These are phyloP conservation scores for Dipodomys ordii DNA, from an alignment of 2,113 vertebrate species.

Conservation along the genomic window DNA sequence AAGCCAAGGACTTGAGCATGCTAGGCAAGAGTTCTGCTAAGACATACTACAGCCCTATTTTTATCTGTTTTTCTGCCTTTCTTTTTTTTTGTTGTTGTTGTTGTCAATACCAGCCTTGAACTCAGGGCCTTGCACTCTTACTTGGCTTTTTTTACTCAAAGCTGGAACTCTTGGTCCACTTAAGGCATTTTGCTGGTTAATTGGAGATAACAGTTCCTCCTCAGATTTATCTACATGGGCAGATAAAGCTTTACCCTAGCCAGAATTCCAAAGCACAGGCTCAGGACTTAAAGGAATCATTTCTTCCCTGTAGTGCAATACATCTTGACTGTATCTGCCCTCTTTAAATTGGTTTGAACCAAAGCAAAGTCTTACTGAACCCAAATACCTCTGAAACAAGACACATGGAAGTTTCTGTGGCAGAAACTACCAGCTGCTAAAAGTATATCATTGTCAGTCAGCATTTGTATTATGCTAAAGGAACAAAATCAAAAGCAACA, in stretches of 20 bases:
- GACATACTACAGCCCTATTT: too few relatives aligned
- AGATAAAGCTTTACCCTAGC: background rate
- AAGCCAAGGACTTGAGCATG: background rate
- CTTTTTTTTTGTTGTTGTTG: too few relatives aligned
- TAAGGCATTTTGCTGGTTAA: too few relatives aligned
- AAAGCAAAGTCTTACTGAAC: background rate
- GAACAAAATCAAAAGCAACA: background rate
- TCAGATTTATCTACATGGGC: too few relatives aligned
- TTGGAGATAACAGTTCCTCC: too few relatives aligned
- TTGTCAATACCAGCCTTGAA: too few relatives aligned
- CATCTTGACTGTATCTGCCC: background rate
- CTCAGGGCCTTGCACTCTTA: too few relatives aligned
- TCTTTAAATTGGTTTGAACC: background rate
- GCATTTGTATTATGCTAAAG: background rate
- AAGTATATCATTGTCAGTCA: too few relatives aligned
- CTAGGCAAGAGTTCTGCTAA: too few relatives aligned
- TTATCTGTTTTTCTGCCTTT: too few relatives aligned
- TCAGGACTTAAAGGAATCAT: background rate
- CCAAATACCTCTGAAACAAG: background rate
- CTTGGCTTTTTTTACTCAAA: too few relatives aligned
- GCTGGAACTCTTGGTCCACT: too few relatives aligned
- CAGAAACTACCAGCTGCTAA: background rate
- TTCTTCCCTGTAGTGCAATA: background rate
- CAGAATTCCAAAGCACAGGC: background rate
- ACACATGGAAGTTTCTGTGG: accelerated